Conservation (phyloP, 1,140 invertebrate genomes). For the Acromyrmex charruanus region DNA sequence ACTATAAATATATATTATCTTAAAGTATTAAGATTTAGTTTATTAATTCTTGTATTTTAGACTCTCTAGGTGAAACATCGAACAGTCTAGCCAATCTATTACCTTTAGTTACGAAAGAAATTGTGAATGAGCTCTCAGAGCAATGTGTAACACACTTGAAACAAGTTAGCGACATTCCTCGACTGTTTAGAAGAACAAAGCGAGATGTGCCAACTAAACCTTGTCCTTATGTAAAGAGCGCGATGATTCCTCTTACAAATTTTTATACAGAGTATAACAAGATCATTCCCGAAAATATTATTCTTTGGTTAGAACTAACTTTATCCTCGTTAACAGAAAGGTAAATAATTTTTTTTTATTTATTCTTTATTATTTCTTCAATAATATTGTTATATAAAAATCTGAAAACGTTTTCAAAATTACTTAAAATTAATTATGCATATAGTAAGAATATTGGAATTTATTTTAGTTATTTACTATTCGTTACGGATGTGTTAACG, state of each 20-base stretch:
- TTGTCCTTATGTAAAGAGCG: constrained; percentile 92
- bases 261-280: constrained; percentile 88
- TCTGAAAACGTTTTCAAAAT: constrained; percentile 14
- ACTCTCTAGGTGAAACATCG: constrained; percentile 86
- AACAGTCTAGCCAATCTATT: constrained; percentile 85
- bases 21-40: constrained; percentile 19
- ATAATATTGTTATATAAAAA: not conserved
- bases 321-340: constrained; percentile 89
- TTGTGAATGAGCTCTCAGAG: constrained; percentile 88
- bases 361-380: not conserved
- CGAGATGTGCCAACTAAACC: constrained; percentile 93
- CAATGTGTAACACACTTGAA: constrained; percentile 88
- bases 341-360: constrained; percentile 82
- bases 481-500: constrained; percentile 94
- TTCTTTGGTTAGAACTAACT: constrained; percentile 87
- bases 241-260: constrained; percentile 89
- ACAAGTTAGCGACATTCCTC: constrained; percentile 96
- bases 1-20: not conserved
- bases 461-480: constrained; percentile 91
- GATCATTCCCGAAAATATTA: constrained; percentile 86
- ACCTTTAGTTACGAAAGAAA: constrained; percentile 87
- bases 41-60: constrained; percentile 71
- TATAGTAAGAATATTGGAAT: constrained; percentile 53
- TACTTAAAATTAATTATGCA: constrained; percentile 72
- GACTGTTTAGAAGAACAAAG: constrained; percentile 97